A percentile compares a stretch with the other conserved stretches of the same genome.
phyloP scores from a whole-genome alignment of 2,888 invertebrate species.

The Euproctis similis region DNA sequence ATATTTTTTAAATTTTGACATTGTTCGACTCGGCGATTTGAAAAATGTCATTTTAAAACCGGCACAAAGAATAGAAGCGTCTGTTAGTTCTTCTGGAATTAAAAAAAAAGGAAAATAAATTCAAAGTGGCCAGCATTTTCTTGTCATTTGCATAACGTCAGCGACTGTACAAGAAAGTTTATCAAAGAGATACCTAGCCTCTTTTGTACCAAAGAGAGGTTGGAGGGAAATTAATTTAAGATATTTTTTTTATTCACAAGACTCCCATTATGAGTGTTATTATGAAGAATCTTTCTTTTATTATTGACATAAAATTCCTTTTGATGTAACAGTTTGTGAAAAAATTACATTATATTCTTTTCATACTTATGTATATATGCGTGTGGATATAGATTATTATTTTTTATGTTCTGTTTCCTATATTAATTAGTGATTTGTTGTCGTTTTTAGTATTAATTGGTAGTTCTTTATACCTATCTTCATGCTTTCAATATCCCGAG shows the following conservation, averaged over 20 bases:
- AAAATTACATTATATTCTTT: slow-evolving; percentile 62
- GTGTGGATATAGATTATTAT: slow-evolving; percentile 31
- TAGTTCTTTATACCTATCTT: too few relatives aligned
- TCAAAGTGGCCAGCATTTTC: slow-evolving; percentile 4
- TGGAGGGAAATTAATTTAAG: slow-evolving; percentile 65
- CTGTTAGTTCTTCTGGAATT: too few relatives aligned
- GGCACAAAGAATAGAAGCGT: too few relatives aligned
- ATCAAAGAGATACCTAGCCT: slow-evolving; percentile 58
- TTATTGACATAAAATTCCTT: slow-evolving; percentile 54
- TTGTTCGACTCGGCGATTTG: too few relatives aligned
- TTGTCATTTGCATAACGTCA: slow-evolving; percentile 23
- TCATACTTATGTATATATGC: slow-evolving; percentile 43
- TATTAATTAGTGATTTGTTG: slow-evolving; percentile 24
- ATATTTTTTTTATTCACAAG: slow-evolving; percentile 37
- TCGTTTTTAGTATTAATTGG: slow-evolving; percentile 10
- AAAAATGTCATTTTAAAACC: too few relatives aligned
- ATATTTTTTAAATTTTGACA: too few relatives aligned
- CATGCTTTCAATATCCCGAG: too few relatives aligned
- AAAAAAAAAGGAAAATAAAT: too few relatives aligned
- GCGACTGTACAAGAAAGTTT: slow-evolving; percentile 39
- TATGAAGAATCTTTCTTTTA: slow-evolving; percentile 30
- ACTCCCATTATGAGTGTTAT: slow-evolving; percentile 31
- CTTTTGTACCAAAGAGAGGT: slow-evolving; percentile 52
- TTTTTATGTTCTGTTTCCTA: slow-evolving; percentile 27
- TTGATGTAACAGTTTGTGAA: slow-evolving; percentile 47